A percentile compares a stretch with the other conserved stretches of the same genome.
These are phyloP conservation scores for Spea hammondii DNA, from an alignment of 2,797 vertebrate genomes.

Conservation along the genomic window DNA sequence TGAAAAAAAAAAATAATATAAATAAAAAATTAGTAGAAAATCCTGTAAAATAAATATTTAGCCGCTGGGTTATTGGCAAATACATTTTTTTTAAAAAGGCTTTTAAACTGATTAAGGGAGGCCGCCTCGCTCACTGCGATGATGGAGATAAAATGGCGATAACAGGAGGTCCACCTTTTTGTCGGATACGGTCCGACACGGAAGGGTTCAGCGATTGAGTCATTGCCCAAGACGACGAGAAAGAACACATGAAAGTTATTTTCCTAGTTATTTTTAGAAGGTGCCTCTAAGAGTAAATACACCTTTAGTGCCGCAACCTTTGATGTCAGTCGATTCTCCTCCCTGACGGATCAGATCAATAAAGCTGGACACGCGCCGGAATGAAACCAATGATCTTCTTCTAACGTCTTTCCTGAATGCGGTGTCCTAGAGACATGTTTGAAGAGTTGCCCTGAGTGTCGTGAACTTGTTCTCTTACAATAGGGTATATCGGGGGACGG, in stretches of 20 bases:
- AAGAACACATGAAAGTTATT: constrained; percentile 48
- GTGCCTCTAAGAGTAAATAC: constrained; percentile 26
- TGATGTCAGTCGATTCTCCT: constrained; percentile 35
- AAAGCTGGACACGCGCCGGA: constrained; percentile 23
- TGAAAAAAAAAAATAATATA: no score
- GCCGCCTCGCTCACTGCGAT: constrained; percentile 56
- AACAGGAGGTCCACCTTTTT: not conserved
- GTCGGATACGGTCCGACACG: not conserved
- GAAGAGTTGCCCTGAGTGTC: no score
- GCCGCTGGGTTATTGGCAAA: constrained; percentile 56
- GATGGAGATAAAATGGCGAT: constrained; percentile 22
- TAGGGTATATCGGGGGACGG: no score
- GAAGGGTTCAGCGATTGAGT: constrained; percentile 3
- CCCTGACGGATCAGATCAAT: constrained; percentile 42
- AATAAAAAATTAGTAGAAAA: no score
- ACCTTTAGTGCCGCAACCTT: constrained; percentile 39
- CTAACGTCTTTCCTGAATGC: constrained; percentile 6
- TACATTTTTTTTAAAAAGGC: constrained; percentile 56
- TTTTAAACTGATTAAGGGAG: constrained; percentile 65
- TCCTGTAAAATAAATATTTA: constrained; percentile 57
- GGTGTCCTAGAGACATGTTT: no score
- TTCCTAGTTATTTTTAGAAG: constrained; percentile 31
- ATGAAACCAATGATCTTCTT: constrained; percentile 16
- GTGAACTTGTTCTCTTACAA: no score
- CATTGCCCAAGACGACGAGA: constrained; percentile 43